These are phyloP conservation scores for Bothrops jararaca DNA, from an alignment of 2,113 vertebrate genomes.

Conservation along the genomic window DNA sequence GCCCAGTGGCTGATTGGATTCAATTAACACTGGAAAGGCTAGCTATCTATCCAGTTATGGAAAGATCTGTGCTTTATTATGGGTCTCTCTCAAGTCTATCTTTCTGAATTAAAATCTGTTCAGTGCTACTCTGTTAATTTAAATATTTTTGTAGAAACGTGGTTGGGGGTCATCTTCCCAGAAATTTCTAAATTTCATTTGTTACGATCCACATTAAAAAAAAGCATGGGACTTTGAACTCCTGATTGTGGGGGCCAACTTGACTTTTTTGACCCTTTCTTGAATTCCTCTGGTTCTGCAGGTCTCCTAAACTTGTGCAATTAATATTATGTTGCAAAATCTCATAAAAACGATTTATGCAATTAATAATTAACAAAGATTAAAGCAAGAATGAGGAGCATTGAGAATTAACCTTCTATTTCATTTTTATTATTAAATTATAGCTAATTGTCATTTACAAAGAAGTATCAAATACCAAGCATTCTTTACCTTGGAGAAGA, in stretches of 20 bases:
- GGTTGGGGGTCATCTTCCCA: background rate
- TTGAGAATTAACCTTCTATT: background rate
- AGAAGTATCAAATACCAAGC: background rate
- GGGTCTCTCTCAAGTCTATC: no score
- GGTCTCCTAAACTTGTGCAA: background rate
- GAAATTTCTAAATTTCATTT: background rate
- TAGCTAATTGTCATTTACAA: background rate
- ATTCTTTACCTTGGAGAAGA: background rate
- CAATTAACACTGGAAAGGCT: background rate
- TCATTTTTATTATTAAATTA: background rate
- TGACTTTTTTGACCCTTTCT: background rate
- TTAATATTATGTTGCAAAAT: background rate
- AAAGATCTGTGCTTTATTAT: background rate
- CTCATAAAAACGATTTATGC: background rate
- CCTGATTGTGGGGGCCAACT: background rate
- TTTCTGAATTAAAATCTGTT: no score
- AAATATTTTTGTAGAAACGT: background rate
- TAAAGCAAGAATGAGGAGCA: background rate
- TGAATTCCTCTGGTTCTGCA: background rate
- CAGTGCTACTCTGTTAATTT: no score
- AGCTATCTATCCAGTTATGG: background rate
- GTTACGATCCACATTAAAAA: background rate
- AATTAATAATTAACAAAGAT: background rate
- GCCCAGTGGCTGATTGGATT: background rate
- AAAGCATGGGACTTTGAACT: background rate